Evolutionary conservation across 37 sponge, comb jelly and placozoan genomes (phyloP), one percentile per base, ranked within the genome.

Genomic region (Beroe forskalii): DNA sequence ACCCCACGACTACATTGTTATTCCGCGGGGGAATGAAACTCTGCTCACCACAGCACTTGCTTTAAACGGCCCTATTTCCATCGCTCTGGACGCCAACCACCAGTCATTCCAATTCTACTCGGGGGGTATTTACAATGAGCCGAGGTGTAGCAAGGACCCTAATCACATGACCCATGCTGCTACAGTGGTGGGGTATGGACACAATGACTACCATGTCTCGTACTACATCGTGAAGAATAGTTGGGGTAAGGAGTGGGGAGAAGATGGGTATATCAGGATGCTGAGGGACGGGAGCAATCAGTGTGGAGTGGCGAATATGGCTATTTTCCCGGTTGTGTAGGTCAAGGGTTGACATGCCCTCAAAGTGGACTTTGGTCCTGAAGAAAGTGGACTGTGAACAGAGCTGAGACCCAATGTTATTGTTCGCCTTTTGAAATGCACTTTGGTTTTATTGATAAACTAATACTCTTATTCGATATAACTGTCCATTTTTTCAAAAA

Each of bases 171-270:
- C 95, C 67, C 96, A 95, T 76, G 96, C 93, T 64, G 97, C 94
- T 20, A 69, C 95, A 91, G 94, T 89, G 27, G 94, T 95, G 8
- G 97, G 97, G 30, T 97, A 97, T 62, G 97, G 97, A 0, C 89
- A 76, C 0, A 37, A 90, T 19, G 92, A 89, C 0, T 93, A 92
- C 0, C 12, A 12, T 48, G 32, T 69, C 62, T 91, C 92, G 25
- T 95, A 94, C 91, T 97, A 90, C 91, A 44, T 97, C 20, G 97
- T 97, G 44, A 97, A 97, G 94, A 97, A 97, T 93, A 92, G 91
- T 75, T 91, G 91, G 93, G 93, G 93, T 37, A 75, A 60, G 20
- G 41, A 25, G 32, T 93, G 91, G 91, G 93, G 93, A 2, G 62
- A 91, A 90, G 67, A 89, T 32, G 93, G 93, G 32, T 93, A 93